Percentiles rank a stretch among this genome's conserved stretches.
Evolutionary conservation across 2,888 invertebrate genomes (phyloP).

Genomic region (Uropetala carovei): DNA sequence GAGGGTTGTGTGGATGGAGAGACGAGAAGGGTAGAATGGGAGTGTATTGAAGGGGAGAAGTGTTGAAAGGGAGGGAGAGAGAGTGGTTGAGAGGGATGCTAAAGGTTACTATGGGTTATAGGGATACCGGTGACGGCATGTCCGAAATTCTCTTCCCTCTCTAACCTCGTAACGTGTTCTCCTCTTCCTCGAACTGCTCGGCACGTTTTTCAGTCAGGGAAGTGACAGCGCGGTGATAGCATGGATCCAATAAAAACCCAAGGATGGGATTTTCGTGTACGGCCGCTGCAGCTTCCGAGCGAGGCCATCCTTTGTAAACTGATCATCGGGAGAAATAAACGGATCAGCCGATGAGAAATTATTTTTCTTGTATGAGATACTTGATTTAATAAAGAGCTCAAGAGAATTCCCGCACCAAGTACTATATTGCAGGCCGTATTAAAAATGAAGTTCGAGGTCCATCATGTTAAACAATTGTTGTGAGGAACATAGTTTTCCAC

Average conservation of each 20-base stretch:
- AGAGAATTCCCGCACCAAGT: too few species aligned
- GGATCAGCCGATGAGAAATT: too few species aligned
- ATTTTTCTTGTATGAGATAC: too few species aligned
- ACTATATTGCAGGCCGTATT: too few species aligned
- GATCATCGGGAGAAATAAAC: too few species aligned
- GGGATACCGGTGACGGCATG: neutral
- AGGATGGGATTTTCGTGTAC: neutral
- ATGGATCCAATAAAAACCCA: constrained; percentile 23
- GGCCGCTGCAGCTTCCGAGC: neutral
- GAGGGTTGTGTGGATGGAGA: neutral
- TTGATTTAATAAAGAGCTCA: too few species aligned
- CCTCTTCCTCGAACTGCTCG: neutral
- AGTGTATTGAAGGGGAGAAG: neutral
- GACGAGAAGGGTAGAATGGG: neutral
- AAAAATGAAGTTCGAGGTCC: too few species aligned
- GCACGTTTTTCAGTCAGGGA: neutral
- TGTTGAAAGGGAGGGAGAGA: neutral
- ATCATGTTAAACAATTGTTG: too few species aligned
- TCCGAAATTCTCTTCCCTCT: neutral
- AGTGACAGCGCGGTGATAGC: neutral
- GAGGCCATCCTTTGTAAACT: too few species aligned
- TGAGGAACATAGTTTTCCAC: too few species aligned
- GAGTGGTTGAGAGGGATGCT: neutral
- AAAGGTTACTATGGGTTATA: neutral
- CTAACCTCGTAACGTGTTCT: neutral